Conservation (phyloP, 2,888 invertebrate species). For the Agrochola macilenta region DNA sequence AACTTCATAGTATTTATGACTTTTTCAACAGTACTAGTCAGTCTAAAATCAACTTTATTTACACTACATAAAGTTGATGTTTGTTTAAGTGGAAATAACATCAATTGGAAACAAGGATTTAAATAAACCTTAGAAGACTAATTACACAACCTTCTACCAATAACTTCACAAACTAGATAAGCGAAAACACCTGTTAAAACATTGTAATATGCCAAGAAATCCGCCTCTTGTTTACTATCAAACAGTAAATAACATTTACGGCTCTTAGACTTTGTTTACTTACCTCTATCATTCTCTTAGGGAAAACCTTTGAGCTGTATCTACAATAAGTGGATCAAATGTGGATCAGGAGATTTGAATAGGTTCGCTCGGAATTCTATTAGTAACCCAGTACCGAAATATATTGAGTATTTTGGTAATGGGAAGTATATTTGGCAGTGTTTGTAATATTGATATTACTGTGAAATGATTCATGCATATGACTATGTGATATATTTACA, state of each 20-base stretch:
- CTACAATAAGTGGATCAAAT: slow-evolving; percentile 30
- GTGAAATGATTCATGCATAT: slow-evolving; percentile 24
- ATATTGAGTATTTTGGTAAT: slow-evolving; percentile 15
- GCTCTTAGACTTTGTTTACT: slow-evolving; percentile 15
- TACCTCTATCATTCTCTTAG: slow-evolving; percentile 22
- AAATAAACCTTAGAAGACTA: neutral
- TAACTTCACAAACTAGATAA: neutral
- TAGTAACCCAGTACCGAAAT: slow-evolving; percentile 34
- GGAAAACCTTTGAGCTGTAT: slow-evolving; percentile 25
- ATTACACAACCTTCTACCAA: neutral
- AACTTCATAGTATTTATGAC: too few species aligned
- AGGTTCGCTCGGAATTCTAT: slow-evolving; percentile 37
- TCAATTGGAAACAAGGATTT: too few species aligned
- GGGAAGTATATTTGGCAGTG: slow-evolving; percentile 41
- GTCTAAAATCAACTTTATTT: too few species aligned
- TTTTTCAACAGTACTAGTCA: too few species aligned
- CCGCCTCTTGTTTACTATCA: neutral
- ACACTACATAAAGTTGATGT: too few species aligned
- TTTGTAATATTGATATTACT: slow-evolving; percentile 13
- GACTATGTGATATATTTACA: neutral
- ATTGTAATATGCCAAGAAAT: neutral
- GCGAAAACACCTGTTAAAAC: neutral
- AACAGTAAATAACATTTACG: slow-evolving; percentile 35
- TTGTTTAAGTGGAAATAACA: too few species aligned
- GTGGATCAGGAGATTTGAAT: slow-evolving; percentile 36